Conservation (phyloP, 1,140 invertebrate genomes). For the Ceratina calcarata region DNA sequence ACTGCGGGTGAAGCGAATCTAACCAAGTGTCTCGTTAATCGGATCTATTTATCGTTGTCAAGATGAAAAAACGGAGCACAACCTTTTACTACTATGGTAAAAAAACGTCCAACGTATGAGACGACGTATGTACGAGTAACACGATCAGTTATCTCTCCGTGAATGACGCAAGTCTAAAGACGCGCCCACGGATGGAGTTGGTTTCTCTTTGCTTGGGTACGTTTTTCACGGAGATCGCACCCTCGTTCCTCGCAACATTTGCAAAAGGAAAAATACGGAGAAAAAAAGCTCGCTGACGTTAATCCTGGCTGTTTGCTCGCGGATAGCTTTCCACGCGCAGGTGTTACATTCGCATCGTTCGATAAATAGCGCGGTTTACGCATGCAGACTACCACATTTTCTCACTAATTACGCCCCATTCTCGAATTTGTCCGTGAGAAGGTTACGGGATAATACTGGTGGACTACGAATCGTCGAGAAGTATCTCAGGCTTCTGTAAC, state of each 20-base stretch:
- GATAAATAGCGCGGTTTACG: not conserved
- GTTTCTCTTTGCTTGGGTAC: not conserved
- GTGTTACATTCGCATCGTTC: conserved; percentile 2
- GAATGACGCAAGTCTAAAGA: not conserved
- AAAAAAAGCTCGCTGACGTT: not conserved
- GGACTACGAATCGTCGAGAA: not conserved
- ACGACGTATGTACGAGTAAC: too few relatives aligned
- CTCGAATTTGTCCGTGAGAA: not conserved
- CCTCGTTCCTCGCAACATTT: not conserved
- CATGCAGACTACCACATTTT: not conserved
- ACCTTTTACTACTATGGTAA: not conserved
- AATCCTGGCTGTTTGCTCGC: not conserved
- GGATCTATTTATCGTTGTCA: not conserved
- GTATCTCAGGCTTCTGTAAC: conserved; percentile 2
- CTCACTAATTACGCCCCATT: conserved; percentile 6
- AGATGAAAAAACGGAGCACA: not conserved
- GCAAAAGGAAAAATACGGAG: not conserved
- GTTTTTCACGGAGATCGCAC: not conserved
- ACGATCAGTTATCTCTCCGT: not conserved
- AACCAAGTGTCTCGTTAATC: conserved; percentile 14
- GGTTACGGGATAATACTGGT: not conserved
- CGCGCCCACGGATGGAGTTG: not conserved
- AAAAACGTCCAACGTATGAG: conserved; percentile 1
- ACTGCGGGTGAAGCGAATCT: not conserved
- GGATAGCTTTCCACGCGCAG: not conserved